Base-by-base conservation (phyloP, 2,113 vertebrate genomes). In the Synodontis membranacea region DNA sequence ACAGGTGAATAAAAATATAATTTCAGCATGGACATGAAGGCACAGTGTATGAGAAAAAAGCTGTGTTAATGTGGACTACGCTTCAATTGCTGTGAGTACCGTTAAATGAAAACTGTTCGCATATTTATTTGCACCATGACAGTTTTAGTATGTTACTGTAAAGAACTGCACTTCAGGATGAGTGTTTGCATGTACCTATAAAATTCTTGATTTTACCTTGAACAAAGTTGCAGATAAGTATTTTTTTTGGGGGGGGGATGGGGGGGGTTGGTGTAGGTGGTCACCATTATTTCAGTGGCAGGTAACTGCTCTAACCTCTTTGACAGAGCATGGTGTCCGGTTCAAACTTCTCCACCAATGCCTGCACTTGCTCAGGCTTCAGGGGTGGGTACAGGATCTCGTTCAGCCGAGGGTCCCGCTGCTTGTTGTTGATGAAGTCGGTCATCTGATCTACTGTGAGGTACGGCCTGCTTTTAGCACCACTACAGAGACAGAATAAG, bases 371-470 rank as follows among this genome's bases (percentile, higher is more conserved):
- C 17, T 97, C 97, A 39, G 97, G 95, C 90, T 99, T 99, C 91
- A 99, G 94, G 0, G 97, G 98, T 7, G 98, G 98, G 91, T 98
- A 99, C 80, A 99, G 96, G 78, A 99, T 99, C 96, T 99, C 98
- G 60, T 99, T 99, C 85, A 99, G 94, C 5, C 98, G 95, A 34
- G 98, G 97, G 93, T 99, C 98, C 78, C 98, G 94, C 88, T 99
- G 98, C 91, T 96, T 98, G 34, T 91, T 93, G 92, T 99, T 99
- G 90, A 99, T 98, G 74, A 99, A 99, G 86, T 99, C 98, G 66
- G 96, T 98, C 97, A 99, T 96, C 94, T 99, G 97, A 90, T 99
- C 98, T 87, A 98, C 96, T 0, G 94, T 97, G 90, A 99, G 97
- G 93, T 97, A 98, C 0, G 97, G 95, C 76, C 95, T 97, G 91